A percentile compares a stretch with the other conserved stretches of the same genome.
These are phyloP conservation scores for Ia io DNA, from an alignment of 2,113 vertebrate genomes.

Conservation along the genomic window DNA sequence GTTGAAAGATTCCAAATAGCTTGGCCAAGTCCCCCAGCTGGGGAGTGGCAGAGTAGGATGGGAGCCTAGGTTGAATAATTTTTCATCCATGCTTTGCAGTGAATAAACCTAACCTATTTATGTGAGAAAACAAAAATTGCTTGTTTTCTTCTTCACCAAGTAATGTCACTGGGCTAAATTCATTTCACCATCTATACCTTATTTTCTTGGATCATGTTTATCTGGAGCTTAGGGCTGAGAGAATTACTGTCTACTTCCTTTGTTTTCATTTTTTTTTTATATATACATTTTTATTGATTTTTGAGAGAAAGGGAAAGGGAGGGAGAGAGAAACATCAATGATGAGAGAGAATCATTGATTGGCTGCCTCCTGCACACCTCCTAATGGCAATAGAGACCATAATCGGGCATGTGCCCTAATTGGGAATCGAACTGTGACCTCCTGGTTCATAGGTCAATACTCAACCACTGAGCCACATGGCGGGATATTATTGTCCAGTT, in stretches of 20 bases:
- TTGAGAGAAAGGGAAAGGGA: too few species aligned
- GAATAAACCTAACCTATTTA: not conserved
- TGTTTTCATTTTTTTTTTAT: too few species aligned
- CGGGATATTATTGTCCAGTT: not conserved
- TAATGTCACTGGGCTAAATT: not conserved
- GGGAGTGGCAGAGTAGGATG: not conserved
- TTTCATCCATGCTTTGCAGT: not conserved
- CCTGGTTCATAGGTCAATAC: too few species aligned
- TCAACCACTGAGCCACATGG: too few species aligned
- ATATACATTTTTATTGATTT: too few species aligned
- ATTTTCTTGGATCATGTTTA: not conserved
- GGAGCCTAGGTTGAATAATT: not conserved
- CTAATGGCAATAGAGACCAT: too few species aligned
- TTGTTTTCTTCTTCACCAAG: not conserved
- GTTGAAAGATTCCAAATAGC: not conserved
- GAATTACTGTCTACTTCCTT: not conserved
- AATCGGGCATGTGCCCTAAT: too few species aligned
- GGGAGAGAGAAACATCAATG: too few species aligned
- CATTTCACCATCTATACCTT: not conserved
- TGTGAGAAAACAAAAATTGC: not conserved
- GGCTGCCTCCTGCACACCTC: too few species aligned
- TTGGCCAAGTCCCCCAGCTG: not conserved
- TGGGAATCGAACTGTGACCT: too few species aligned
- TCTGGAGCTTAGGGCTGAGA: not conserved
- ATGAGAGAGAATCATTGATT: too few species aligned